Base-by-base conservation (phyloP, 2,888 invertebrate genomes). In the Pandemis heparana region DNA sequence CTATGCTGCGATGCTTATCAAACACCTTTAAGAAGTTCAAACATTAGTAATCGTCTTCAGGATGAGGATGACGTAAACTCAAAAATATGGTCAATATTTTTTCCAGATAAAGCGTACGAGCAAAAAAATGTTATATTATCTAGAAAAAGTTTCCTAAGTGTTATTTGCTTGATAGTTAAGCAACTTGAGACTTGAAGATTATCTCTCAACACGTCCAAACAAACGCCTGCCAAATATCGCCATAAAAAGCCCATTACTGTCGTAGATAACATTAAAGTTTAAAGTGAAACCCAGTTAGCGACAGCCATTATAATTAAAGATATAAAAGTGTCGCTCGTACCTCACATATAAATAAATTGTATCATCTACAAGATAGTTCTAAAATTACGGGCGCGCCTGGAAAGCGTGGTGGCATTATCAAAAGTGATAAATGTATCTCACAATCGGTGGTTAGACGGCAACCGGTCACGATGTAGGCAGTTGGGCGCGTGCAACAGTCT, bases 391-490 rank as follows among this genome's bases (percentile, higher is more conserved):
- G 70, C 70, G 70, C 67, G 51, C 70, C 71, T 67, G 75, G 70
- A 77, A 76, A 77, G 62, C 77, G 75, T 81, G 78, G 78, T 79
- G 80, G 82, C 78, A 80, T 80, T 83, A 83, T 79, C 75, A 77
- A 76, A 75, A 76, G 74, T 77, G 79, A 81, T 73, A 75, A 75
- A 71, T 75, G 76, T 75, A 60, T 32, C 59, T 61, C 64, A 74
- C 67, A 71, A 69, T 72, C 53, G 80, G 81, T 82, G 81, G 81
- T 81, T 81, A 75, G 76, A 70, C 81, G 80, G 77, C 77, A 82
- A 81, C 83, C 79, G 85, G 89, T 91, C 90, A 91, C 89, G 91
- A 90, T 84, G 81, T 77, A 74, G 74, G 64, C 65, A 70, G 72
- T 72, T 70, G 77, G 80, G 81, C 81, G 80, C 77, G 80, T 77